These are phyloP conservation scores for Solen grandis DNA, from an alignment of 1,140 invertebrate species.

Conservation along the genomic window DNA sequence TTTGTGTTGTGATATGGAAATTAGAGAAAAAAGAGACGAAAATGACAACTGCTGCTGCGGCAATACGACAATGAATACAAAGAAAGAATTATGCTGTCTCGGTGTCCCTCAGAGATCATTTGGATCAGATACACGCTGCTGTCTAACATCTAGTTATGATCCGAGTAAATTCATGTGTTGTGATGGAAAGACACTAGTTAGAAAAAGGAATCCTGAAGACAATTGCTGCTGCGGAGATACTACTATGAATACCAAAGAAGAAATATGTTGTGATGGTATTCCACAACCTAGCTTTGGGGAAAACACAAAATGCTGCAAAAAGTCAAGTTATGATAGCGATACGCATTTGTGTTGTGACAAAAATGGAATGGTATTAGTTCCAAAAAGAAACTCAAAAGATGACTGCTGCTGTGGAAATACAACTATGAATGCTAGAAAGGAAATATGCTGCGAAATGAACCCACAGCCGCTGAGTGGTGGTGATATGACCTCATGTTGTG, in stretches of 20 bases:
- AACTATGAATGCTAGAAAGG: constrained; percentile 12
- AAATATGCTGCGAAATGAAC: constrained; percentile 17
- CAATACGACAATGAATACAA: constrained; percentile 15
- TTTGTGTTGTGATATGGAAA: constrained; percentile 24
- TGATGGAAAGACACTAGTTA: constrained; percentile 25
- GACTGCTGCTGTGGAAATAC: constrained; percentile 38
- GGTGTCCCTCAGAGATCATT: constrained; percentile 20
- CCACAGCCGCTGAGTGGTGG: background rate
- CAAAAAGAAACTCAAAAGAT: constrained; percentile 24
- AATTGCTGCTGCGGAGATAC: constrained; percentile 55
- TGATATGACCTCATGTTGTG: constrained; percentile 21
- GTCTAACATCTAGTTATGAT: background rate
- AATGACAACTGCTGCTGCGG: constrained; percentile 51
- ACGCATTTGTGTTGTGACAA: constrained; percentile 24
- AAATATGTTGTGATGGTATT: constrained; percentile 53
- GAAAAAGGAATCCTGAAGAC: constrained; percentile 36
- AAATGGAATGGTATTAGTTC: too few species aligned
- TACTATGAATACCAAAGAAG: constrained; percentile 45
- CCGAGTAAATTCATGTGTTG: constrained; percentile 41
- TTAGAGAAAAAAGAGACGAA: constrained; percentile 20
- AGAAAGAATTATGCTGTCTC: constrained; percentile 23
- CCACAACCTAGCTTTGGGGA: constrained; percentile 33
- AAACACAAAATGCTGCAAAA: constrained; percentile 40
- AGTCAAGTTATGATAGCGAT: constrained; percentile 37
- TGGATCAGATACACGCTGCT: constrained; percentile 6